Base-by-base conservation (phyloP, 1,140 invertebrate genomes). In the Cataglyphis hispanica region DNA sequence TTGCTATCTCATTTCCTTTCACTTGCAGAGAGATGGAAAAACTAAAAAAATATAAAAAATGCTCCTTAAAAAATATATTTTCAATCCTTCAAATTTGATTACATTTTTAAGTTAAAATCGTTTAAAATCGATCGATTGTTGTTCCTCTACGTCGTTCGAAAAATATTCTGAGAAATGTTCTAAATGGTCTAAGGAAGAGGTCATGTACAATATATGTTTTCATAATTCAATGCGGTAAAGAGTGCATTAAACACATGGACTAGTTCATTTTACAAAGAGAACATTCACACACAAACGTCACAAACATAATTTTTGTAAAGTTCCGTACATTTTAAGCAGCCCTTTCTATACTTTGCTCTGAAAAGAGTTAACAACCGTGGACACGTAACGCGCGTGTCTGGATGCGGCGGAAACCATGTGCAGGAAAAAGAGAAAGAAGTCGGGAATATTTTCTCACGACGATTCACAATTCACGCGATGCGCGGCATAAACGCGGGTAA, bases 311-410 rank as follows among this genome's bases (percentile, higher is more conserved):
- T 81, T 81, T 37, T 5, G 31, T 16, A 22, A 13, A 72, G 53
- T 46, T 83, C 22, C 53, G 25, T 74, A 83, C 27, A 74, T 46
- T 60, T 74, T 27, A 58, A 22, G n/a, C 19, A 22, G 13, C 19
- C 16, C 53, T 83, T 83, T 37, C 78, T 46, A 83, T 83, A 50
- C 13, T 83, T 37, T 53, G 11, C 11, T 31, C 37, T 81, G 66
- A 72, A 83, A 60, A 46, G 66, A 74, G 67, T 72, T 83, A 83
- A 83, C 78, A 60, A 83, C 66, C 66, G 53, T 61, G 67, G 66
- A 60, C 66, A 16, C 37, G 50, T 56, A 56, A 70, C 46, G 53
- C 37, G 53, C 67, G 25, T 72, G 8, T 25, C 27, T 46, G 46
- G 22, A 53, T 46, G 27, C 31, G 50, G 25, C 40, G n/a, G 37